A percentile compares a stretch with the other conserved stretches of the same genome.
Conservation (phyloP, 2,888 invertebrate genomes). For the Dromius quadrimaculatus region DNA sequence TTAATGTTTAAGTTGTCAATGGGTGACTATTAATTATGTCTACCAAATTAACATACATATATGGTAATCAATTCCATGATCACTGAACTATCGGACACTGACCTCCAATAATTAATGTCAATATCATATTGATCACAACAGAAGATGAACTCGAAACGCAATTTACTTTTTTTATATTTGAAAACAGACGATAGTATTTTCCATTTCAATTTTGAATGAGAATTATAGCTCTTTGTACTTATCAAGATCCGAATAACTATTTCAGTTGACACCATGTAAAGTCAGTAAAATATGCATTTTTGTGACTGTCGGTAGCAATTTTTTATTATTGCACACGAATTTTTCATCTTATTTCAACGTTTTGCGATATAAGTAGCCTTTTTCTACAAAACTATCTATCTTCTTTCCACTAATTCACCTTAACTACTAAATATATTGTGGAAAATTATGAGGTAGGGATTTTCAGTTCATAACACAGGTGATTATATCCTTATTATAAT, state of each 20-base stretch:
- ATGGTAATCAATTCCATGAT: too few relatives aligned
- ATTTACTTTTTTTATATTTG: too few relatives aligned
- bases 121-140: too few relatives aligned
- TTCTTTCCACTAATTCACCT: constrained; percentile 10
- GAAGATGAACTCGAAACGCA: too few relatives aligned
- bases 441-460: constrained; percentile 13
- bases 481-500: constrained; percentile 13
- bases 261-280: constrained; percentile 11
- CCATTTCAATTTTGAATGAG: too few relatives aligned
- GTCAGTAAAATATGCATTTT: constrained; percentile 28
- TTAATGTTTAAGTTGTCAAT: too few relatives aligned
- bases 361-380: constrained; percentile 8
- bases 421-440: constrained; percentile 5
- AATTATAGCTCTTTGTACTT: too few relatives aligned
- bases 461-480: not conserved
- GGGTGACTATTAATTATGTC: too few relatives aligned
- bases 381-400: constrained; percentile 18
- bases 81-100: too few relatives aligned
- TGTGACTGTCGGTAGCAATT: constrained; percentile 1
- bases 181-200: too few relatives aligned
- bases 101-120: too few relatives aligned
- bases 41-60: too few relatives aligned
- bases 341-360: not conserved
- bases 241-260: constrained; percentile 15
- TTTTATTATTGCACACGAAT: constrained; percentile 2